A percentile compares a stretch with the other conserved stretches of the same genome.
Conservation (phyloP, 2,113 vertebrate species). For the Monarcha castaneiventris region DNA sequence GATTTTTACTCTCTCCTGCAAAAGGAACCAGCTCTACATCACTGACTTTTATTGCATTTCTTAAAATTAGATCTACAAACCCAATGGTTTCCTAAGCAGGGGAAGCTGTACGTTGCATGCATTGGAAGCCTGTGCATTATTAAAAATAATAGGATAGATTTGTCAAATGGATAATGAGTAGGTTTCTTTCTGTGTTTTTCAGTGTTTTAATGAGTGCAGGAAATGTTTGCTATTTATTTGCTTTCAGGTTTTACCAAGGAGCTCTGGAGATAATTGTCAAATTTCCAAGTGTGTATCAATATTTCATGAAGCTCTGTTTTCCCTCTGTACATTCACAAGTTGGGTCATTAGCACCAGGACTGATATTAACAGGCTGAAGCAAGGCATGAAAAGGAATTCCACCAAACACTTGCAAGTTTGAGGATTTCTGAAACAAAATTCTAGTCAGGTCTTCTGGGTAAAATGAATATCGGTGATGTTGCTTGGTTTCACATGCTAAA, state of each 20-base stretch:
- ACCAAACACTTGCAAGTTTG: neutral
- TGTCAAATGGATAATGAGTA: conserved; percentile 53
- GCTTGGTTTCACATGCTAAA: neutral
- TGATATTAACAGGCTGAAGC: neutral
- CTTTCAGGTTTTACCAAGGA: conserved; percentile 41
- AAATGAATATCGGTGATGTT: neutral
- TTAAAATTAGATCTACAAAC: conserved; percentile 25
- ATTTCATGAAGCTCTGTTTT: conserved; percentile 56
- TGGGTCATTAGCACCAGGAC: neutral
- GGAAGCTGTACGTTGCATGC: conserved; percentile 2
- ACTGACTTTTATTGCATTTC: neutral
- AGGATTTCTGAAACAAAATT: neutral
- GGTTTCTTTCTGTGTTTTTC: conserved; percentile 21
- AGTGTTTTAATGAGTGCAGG: conserved; percentile 43
- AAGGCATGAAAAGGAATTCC: neutral
- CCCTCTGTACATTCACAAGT: neutral
- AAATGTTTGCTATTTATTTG: conserved; percentile 51
- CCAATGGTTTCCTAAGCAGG: neutral
- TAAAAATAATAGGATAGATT: conserved; percentile 55
- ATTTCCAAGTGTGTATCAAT: conserved; percentile 46
- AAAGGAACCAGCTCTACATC: neutral
- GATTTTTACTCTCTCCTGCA: neutral
- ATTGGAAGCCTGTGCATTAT: conserved; percentile 41
- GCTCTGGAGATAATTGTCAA: conserved; percentile 53
- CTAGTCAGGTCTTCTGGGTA: neutral